Percentiles rank a stretch among this genome's conserved stretches.
These are phyloP conservation scores for Ctenochaetus hawaiiensis DNA, from an alignment of 2,797 vertebrate species.

Conservation along the genomic window DNA sequence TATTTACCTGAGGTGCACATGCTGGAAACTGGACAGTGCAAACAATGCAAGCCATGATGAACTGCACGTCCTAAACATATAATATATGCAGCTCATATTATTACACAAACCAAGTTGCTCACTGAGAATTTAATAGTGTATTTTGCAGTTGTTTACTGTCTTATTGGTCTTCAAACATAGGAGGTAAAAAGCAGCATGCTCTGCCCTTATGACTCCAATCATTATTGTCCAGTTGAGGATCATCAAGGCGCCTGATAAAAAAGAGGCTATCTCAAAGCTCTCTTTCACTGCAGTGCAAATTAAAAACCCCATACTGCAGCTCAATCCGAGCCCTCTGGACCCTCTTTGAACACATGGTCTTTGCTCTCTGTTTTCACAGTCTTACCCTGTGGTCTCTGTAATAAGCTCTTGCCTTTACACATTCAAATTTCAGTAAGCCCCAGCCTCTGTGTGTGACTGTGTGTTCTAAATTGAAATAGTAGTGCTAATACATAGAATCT, in stretches of 20 bases:
- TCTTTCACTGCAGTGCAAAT: slow-evolving; percentile 1
- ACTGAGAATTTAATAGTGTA: slow-evolving; percentile 2
- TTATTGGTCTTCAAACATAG: slow-evolving; percentile 1
- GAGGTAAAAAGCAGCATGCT: neutral
- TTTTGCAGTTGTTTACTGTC: neutral
- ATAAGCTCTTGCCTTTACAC: slow-evolving; percentile 47
- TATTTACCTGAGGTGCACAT: slow-evolving; percentile 39
- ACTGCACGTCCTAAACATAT: neutral
- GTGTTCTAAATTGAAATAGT: slow-evolving; percentile 32
- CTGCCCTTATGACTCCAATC: too few species aligned
- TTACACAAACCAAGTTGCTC: slow-evolving; percentile 11
- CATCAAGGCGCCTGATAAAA: neutral
- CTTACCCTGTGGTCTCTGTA: slow-evolving; percentile 2
- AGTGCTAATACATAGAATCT: slow-evolving; percentile 45
- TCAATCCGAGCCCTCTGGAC: slow-evolving; percentile 13
- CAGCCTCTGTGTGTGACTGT: slow-evolving; percentile 21
- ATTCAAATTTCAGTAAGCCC: slow-evolving; percentile 35
- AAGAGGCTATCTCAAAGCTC: slow-evolving; percentile 2
- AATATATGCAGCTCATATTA: slow-evolving; percentile 3
- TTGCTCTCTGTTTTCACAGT: slow-evolving; percentile 17
- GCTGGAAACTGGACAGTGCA: neutral
- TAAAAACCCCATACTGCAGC: neutral
- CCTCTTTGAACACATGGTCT: slow-evolving; percentile 22
- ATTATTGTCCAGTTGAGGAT: neutral
- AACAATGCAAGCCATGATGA: neutral